Base-by-base conservation (phyloP, 2,888 invertebrate genomes). In the Drosophila pegasa region DNA sequence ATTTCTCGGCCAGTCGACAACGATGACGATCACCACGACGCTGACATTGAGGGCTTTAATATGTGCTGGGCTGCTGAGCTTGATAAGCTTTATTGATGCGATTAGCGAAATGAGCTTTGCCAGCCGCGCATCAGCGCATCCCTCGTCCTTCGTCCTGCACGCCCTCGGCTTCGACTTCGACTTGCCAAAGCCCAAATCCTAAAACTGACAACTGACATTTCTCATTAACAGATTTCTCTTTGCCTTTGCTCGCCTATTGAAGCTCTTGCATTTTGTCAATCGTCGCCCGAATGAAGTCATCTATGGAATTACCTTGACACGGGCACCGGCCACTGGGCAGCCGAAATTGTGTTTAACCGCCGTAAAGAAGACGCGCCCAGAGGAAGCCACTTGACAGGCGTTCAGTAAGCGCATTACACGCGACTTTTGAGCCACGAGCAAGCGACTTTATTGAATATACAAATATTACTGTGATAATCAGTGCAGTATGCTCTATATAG, bases 41-140 rank as follows among this genome's bases (percentile, higher is more conserved):
- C 62, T 69, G 70, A 76, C 83, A 83, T 80, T 75, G 78, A 72
- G 87, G 81, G 78, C 67, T 74, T 86, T 83, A 80, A 71, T 77
- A 62, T 67, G 51, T 4, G 50, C 50, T 35, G 33, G 35, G 35
- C 38, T 64, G 76, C 50, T 83, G 75, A 83, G 84, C 78, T 67
- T 80, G 80, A 85, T 86, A 84, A 87, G 87, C 88, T 86, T 85
- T 80, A 89, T 84, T 87, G 87, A 87, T 87, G 87, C 87, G 87
- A 87, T 88, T 89, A 87, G 86, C 75, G 87, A 89, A 89, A 82
- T 88, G 87, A 77, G 86, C 85, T 89, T 89, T 82, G 73, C 65
- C 74, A 62, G 54, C 20, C 65, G 61, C 61, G 45, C 71, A 71
- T 59, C 72, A 59, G 8, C 52, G 60, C 20, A 29, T 54, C 41